These are phyloP conservation scores for Aleiodes sp. DNA, from an alignment of 1,140 invertebrate species.

Conservation along the genomic window DNA sequence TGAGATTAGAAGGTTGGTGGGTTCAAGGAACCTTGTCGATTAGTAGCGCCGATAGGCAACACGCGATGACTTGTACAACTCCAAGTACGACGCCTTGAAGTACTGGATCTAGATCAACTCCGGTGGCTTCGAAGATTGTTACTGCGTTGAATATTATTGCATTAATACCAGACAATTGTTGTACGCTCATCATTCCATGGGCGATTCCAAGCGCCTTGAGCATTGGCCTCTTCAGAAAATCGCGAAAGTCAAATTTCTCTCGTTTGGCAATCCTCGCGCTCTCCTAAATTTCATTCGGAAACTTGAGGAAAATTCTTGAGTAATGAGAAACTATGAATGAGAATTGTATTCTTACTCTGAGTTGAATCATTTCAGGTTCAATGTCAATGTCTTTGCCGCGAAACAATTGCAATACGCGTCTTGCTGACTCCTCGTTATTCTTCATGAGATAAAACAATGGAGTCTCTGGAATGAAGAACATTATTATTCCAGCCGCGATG, in stretches of 20 bases:
- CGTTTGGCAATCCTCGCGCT: constrained; percentile 14
- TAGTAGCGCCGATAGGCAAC: constrained; percentile 71
- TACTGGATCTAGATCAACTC: constrained; percentile 57
- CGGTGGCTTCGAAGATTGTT: constrained; percentile 67
- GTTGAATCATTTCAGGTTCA: constrained; percentile 55
- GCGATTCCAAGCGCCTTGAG: constrained; percentile 42
- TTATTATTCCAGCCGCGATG: constrained; percentile 54
- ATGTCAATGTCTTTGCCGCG: constrained; percentile 65
- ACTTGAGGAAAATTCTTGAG: background rate
- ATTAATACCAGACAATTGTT: constrained; percentile 71
- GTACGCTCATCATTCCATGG: constrained; percentile 67
- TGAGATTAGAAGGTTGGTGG: constrained; percentile 25
- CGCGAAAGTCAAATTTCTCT: background rate
- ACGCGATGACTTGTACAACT: constrained; percentile 76
- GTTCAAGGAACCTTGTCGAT: constrained; percentile 68
- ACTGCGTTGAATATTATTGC: constrained; percentile 72
- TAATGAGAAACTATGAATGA: background rate
- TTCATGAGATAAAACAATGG: constrained; percentile 47
- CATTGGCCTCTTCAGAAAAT: constrained; percentile 37
- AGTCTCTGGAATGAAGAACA: constrained; percentile 67
- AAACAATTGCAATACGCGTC: constrained; percentile 62
- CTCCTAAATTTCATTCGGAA: constrained; percentile 27
- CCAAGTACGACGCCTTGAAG: constrained; percentile 74
- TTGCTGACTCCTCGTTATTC: constrained; percentile 58
- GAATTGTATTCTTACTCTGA: constrained; percentile 47